These are phyloP conservation scores for Heliconius nattereri DNA, from an alignment of 1,140 invertebrate genomes.

Conservation along the genomic window DNA sequence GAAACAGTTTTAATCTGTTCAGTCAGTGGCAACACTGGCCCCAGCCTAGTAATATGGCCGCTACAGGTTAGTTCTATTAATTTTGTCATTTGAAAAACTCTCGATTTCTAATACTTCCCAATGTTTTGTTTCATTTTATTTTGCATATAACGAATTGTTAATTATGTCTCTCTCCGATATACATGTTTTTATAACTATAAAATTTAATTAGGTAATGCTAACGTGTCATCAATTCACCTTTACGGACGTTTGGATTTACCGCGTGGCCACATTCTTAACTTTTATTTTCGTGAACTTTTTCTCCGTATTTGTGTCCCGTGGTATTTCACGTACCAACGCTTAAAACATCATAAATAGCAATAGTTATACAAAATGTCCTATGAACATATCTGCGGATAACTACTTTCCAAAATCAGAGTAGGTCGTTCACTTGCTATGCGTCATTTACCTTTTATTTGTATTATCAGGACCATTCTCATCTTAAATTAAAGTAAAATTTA, in stretches of 20 bases:
- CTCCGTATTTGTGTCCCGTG: not conserved
- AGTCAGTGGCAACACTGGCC: constrained; percentile 72
- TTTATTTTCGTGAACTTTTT: constrained; percentile 50
- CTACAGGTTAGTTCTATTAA: constrained; percentile 80
- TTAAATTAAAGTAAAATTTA: constrained; percentile 7
- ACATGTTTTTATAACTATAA: constrained; percentile 29
- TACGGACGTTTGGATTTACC: constrained; percentile 79
- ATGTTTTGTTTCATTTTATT: constrained; percentile 48
- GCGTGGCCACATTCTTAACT: constrained; percentile 79
- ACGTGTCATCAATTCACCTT: constrained; percentile 79
- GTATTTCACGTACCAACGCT: constrained; percentile 23
- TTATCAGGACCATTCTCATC: constrained; percentile 28
- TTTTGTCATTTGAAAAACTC: constrained; percentile 76
- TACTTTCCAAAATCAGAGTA: constrained; percentile 74
- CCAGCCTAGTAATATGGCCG: constrained; percentile 81
- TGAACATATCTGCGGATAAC: constrained; percentile 58
- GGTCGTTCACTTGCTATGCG: constrained; percentile 76
- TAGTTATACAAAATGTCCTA: constrained; percentile 43
- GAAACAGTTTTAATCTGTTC: constrained; percentile 33
- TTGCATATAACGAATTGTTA: constrained; percentile 37
- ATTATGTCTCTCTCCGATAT: constrained; percentile 5
- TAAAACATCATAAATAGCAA: not conserved
- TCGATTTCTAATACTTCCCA: constrained; percentile 49
- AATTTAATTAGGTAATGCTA: constrained; percentile 58
- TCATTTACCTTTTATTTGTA: constrained; percentile 55